Conservation (phyloP, 2,888 invertebrate species). For the Globia sparganii region DNA sequence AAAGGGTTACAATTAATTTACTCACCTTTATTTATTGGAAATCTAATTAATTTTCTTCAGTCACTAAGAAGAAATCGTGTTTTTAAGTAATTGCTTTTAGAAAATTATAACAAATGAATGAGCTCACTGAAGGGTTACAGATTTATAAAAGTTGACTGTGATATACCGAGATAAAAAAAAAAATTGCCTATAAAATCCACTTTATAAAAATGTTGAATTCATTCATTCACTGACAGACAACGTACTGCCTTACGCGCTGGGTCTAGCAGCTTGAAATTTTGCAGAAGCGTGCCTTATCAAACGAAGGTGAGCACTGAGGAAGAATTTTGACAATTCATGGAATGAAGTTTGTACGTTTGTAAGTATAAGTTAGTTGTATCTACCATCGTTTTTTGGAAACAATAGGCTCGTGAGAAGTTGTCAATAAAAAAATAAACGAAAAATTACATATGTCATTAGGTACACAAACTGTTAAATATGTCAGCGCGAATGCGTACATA, state of each 20-base stretch:
- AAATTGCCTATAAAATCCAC: not conserved
- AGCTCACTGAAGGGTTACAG: not conserved
- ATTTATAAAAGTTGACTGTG: not conserved
- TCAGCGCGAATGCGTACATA: not conserved
- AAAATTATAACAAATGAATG: not conserved
- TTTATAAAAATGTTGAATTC: not conserved
- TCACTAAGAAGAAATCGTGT: not conserved
- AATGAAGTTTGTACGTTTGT: not conserved
- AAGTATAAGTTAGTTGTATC: not conserved
- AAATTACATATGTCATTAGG: not conserved
- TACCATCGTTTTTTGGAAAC: not conserved
- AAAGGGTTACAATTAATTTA: slow-evolving; percentile 46
- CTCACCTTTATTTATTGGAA: slow-evolving; percentile 36
- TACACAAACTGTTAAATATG: not conserved
- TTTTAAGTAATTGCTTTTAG: not conserved
- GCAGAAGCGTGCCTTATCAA: not conserved
- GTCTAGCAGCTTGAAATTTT: not conserved
- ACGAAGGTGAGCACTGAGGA: not conserved
- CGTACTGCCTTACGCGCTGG: not conserved
- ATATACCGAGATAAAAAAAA: not conserved
- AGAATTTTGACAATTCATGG: not conserved
- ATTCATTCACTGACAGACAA: not conserved
- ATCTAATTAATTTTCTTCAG: slow-evolving; percentile 34
- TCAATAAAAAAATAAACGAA: too few species aligned
- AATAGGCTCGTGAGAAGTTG: not conserved